These are phyloP conservation scores for Nansenia antarctica DNA, from an alignment of 2,113 vertebrate genomes.

Conservation along the genomic window DNA sequence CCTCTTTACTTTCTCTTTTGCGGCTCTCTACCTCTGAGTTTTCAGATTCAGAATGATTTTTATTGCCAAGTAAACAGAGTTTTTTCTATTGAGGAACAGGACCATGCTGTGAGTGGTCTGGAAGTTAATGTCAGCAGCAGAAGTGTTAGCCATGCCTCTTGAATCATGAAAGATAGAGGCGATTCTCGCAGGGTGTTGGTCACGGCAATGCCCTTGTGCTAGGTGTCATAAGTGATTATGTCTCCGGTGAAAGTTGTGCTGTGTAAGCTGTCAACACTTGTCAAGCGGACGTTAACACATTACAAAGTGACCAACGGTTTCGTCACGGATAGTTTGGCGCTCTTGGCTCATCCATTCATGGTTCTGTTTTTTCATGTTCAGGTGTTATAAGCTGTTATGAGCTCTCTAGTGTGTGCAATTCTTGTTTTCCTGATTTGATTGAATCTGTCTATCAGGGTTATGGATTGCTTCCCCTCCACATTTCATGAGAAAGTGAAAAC, in stretches of 20 bases:
- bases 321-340: constrained; percentile 30
- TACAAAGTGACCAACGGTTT: constrained; percentile 30
- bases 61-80: no score
- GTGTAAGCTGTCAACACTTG: constrained; percentile 40
- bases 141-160: not conserved
- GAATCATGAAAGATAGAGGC: constrained; percentile 20
- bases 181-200: constrained; percentile 21
- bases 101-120: constrained; percentile 19
- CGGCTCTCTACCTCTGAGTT: not conserved
- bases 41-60: not conserved
- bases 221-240: constrained; percentile 40
- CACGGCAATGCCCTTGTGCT: constrained; percentile 29
- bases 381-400: constrained; percentile 51
- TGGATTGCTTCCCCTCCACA: constrained; percentile 41
- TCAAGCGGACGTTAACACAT: constrained; percentile 38
- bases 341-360: constrained; percentile 5
- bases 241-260: constrained; percentile 25
- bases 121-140: constrained; percentile 14
- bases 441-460: constrained; percentile 53
- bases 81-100: constrained; percentile 12
- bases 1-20: constrained; percentile 11
- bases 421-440: constrained; percentile 59
- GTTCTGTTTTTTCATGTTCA: not conserved
- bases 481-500: constrained; percentile 51
- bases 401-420: constrained; percentile 30